Conservation (phyloP, 2,888 invertebrate species). For the Tetramorium bicarinatum region DNA sequence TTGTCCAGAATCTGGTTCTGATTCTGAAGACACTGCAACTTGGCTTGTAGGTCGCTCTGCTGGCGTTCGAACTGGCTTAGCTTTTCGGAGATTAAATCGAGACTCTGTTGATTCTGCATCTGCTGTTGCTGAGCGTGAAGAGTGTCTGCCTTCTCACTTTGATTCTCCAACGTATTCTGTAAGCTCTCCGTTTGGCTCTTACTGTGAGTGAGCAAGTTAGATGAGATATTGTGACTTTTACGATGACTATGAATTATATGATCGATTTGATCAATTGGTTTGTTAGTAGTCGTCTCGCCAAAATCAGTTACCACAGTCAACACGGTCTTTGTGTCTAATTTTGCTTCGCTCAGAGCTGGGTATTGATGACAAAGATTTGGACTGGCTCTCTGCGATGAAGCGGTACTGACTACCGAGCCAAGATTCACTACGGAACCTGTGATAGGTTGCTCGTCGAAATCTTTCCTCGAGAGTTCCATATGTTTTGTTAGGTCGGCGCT, state of each 20-base stretch:
- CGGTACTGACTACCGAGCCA: constrained; percentile 74
- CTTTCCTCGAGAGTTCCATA: constrained; percentile 83
- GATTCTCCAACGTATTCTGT: constrained; percentile 71
- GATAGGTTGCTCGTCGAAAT: constrained; percentile 84
- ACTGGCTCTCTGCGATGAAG: constrained; percentile 81
- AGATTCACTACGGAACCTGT: constrained; percentile 84
- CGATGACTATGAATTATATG: constrained; percentile 85
- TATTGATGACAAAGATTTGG: constrained; percentile 84
- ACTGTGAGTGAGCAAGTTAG: constrained; percentile 79
- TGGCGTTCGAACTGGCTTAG: constrained; percentile 84
- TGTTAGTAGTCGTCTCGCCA: constrained; percentile 76
- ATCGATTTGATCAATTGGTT: constrained; percentile 82
- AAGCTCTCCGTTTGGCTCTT: constrained; percentile 82
- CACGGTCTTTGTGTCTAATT: constrained; percentile 80
- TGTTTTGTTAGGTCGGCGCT: constrained; percentile 85
- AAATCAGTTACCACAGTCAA: constrained; percentile 83
- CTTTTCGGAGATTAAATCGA: constrained; percentile 84
- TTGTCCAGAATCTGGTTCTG: constrained; percentile 85
- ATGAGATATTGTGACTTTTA: constrained; percentile 80
- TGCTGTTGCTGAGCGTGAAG: constrained; percentile 75
- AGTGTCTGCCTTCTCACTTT: constrained; percentile 70
- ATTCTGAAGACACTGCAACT: constrained; percentile 83
- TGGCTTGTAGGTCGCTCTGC: constrained; percentile 84
- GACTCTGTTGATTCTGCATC: constrained; percentile 83
- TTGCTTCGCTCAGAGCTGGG: constrained; percentile 82